Evolutionary conservation across 2,113 vertebrate species (phyloP).

Genomic region (Vombatus ursinus): DNA sequence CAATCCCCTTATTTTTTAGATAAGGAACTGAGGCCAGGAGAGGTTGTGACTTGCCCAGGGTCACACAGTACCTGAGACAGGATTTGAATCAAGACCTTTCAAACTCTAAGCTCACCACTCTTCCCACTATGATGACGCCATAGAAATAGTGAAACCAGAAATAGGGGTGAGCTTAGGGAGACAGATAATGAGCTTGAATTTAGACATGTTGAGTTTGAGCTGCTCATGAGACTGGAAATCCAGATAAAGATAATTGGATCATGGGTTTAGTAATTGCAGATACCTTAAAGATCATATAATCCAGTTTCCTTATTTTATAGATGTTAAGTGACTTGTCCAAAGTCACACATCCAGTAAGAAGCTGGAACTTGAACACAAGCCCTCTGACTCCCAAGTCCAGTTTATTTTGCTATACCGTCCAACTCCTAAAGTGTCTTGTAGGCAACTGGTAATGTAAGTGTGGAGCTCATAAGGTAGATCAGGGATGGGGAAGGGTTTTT

Average conservation of each 20-base stretch:
- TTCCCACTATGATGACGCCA: not conserved
- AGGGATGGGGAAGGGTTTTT: not conserved
- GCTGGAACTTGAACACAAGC: not conserved
- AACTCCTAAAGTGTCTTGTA: not conserved
- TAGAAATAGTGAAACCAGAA: not conserved
- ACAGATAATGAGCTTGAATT: not conserved
- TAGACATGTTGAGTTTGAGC: not conserved
- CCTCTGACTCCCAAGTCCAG: not conserved
- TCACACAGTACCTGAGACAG: not conserved
- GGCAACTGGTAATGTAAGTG: not conserved
- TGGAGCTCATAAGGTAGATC: not conserved
- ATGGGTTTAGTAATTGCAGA: not conserved
- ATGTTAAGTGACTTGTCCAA: not conserved
- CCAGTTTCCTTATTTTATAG: not conserved
- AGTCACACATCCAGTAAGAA: not conserved
- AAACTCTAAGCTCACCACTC: not conserved
- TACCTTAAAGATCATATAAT: not conserved
- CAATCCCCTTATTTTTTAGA: not conserved
- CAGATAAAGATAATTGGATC: not conserved
- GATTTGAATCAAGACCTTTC: not conserved
- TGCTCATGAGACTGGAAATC: not conserved
- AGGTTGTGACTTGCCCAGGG: not conserved
- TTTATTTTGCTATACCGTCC: not conserved
- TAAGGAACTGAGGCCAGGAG: not conserved
- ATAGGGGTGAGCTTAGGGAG: not conserved